Base-by-base conservation (phyloP, 2,888 invertebrate species). In the Linyphia triangularis region DNA sequence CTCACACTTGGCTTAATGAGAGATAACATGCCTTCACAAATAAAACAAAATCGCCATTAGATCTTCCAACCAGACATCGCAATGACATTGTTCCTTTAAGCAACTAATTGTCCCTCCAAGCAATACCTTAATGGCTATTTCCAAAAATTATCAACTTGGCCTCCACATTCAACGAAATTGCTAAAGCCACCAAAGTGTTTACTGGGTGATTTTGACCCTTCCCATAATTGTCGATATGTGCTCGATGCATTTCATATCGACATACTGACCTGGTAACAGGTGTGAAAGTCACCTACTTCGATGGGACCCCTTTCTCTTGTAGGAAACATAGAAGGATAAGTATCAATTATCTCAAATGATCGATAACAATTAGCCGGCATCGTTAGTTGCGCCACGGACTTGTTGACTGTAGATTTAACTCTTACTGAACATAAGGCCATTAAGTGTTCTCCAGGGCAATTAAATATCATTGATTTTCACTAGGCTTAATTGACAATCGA, bases 321-420 rank as follows among this genome's bases (percentile, higher is more conserved):
- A 40, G 30, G 22, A 59, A 73, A 30, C 63, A 63, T 77, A 37
- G 4, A 19, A 13, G 26, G 70, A 26, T 40, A 77, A 40, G 61
- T 33, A 22, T n/a, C 63, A 77, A 77, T 77, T 77, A 77, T 28
- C 59, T 22, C 22, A 19, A 22, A 57, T 43, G 13, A 33, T 59
- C 77, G 40, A 61, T 77, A 77, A 77, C 63, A 77, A 77, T 77
- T 77, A 77, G 33, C 7, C n/a, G 13, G 26, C 33, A 28, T 77
- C n/a, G 26, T 9, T 24, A 24, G 63, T 77, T 77, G 77, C 37
- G 61, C 61, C 59, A 61, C 59, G 16, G 63, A 59, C 61, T 16
- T 33, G 61, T 77, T 73, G 33, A 19, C 30, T 19, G 22, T 6
- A 28, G 61, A 37, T 63, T 40, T 61, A 37, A 63, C 28, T 40